Evolutionary conservation across 2,888 invertebrate genomes (phyloP), one percentile per base, ranked within the genome.

Genomic region (Rugalucina vietnamica): DNA sequence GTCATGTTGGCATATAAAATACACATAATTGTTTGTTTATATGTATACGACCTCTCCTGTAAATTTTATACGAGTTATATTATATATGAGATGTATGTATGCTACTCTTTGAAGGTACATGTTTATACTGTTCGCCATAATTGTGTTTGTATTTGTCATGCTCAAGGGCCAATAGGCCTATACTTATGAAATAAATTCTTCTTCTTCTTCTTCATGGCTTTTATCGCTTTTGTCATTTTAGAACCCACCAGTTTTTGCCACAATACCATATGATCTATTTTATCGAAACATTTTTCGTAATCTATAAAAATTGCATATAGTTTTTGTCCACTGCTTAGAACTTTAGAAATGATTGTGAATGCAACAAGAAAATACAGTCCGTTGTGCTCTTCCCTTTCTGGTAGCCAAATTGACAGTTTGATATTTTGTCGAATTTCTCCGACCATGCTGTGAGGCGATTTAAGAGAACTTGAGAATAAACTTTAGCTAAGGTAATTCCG

Each of bases 331-430:
- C 14, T 24, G 3, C 3, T n/a, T 3, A 74, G 18, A 49, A 60
- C 54, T 77, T 80, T 80, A 18, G 65, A n/a, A 32, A 84, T 79
- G 2, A 83, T 65, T 18, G n/a, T n/a, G 79, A 69, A 50, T 83
- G 76, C 36, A 76, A 76, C 24, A 65, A 21, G 39, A 83, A 80
- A 2, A 84, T 49, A 73, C 77, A 74, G 57, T 80, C 49, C 21
- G 32, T 65, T 39, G 79, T 79, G 10, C 34, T 60, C 24, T 79
- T 73, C 2, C 24, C 70, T 57, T 71, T 71, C 57, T 78, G 78
- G 24, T 54, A 78, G 10, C 79, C 79, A 34, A 74, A 73, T 69
- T 79, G 79, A 21, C 74, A 71, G 37, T 79, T 8, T 24, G 39
- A 18, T 60, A 60, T 60, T 60, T 60, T 27, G 10, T 69, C n/a